Percentiles rank a stretch among this genome's conserved stretches.
Conservation (phyloP, 2,797 vertebrate genomes). For the Eleutherodactylus coqui region DNA sequence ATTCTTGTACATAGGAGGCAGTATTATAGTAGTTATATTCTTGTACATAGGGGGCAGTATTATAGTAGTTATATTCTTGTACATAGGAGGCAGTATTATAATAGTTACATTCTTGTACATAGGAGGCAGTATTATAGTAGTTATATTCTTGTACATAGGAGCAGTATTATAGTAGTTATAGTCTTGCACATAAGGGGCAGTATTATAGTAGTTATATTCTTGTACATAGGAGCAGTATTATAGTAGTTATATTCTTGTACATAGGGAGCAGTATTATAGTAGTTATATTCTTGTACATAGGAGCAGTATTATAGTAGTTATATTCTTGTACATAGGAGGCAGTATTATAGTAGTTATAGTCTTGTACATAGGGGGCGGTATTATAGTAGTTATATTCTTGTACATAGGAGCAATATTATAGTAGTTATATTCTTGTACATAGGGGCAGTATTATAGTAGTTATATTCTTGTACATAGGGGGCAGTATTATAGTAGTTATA, state of each 20-base stretch:
- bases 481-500: conserved; percentile 30
- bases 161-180: conserved; percentile 32
- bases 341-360: too few relatives aligned
- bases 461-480: conserved; percentile 21
- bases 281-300: conserved; percentile 5
- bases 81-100: conserved; percentile 17
- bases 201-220: conserved; percentile 32
- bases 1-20: conserved; percentile 19
- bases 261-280: not conserved
- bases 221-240: conserved; percentile 4
- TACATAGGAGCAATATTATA: conserved; percentile 26
- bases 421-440: conserved; percentile 24
- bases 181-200: not conserved
- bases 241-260: conserved; percentile 10
- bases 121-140: conserved; percentile 17
- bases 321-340: not conserved
- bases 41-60: conserved; percentile 11
- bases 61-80: conserved; percentile 34
- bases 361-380: too few relatives aligned
- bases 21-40: conserved; percentile 30
- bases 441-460: conserved; percentile 22
- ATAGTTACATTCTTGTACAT: conserved; percentile 22
- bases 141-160: conserved; percentile 20
- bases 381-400: conserved; percentile 17
- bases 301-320: conserved; percentile 2